These are phyloP conservation scores for Casuarius casuarius DNA, from an alignment of 2,113 vertebrate species.

Conservation along the genomic window DNA sequence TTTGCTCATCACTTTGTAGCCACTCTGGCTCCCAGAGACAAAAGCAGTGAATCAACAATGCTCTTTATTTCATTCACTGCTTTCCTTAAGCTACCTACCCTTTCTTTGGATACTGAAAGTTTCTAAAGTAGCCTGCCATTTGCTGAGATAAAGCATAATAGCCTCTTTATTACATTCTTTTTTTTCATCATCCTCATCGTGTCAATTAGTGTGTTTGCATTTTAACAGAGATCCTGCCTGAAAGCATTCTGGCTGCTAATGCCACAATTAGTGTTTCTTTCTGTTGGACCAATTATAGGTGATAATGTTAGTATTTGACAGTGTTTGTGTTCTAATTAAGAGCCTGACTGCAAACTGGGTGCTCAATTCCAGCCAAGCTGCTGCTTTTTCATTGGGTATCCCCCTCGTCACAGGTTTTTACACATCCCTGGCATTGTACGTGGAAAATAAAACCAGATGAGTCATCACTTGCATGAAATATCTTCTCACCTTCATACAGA, in stretches of 20 bases:
- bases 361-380: constrained; percentile 39
- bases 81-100: constrained; percentile 35
- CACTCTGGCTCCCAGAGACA: constrained; percentile 31
- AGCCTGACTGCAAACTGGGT: constrained; percentile 57
- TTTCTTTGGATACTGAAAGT: constrained; percentile 33
- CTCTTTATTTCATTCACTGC: constrained; percentile 33
- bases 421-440: background rate
- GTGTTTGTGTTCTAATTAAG: constrained; percentile 73
- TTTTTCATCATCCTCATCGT: constrained; percentile 36
- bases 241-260: constrained; percentile 64
- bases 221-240: constrained; percentile 59
- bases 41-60: constrained; percentile 51
- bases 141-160: constrained; percentile 43
- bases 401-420: background rate
- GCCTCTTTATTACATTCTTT: constrained; percentile 43
- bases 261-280: constrained; percentile 71
- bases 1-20: constrained; percentile 27
- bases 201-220: constrained; percentile 66
- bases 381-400: constrained; percentile 32
- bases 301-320: constrained; percentile 72
- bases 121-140: constrained; percentile 45
- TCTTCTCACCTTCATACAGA: constrained; percentile 40
- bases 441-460: constrained; percentile 56
- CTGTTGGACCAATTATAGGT: constrained; percentile 72
- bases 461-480: constrained; percentile 36